Base-by-base conservation (phyloP, 2,888 invertebrate species). In the Deilephila porcellus region DNA sequence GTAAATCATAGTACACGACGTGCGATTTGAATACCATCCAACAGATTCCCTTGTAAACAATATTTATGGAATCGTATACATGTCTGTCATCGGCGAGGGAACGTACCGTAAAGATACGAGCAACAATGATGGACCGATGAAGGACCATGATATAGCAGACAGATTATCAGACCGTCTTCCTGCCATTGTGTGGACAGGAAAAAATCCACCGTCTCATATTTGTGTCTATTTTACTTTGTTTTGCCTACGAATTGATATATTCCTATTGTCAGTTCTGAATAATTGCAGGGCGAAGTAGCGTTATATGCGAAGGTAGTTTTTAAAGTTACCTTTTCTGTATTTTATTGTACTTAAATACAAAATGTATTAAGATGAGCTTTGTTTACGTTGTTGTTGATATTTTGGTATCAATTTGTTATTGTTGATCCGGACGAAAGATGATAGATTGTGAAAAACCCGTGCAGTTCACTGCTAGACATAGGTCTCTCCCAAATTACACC, bases 11-110 rank as follows among this genome's bases (percentile, higher is more conserved):
- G 64, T 11, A 37, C 67, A 52, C 25, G 67, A 67, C 67, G 52
- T 45, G 52, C 67, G 6, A 67, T 67, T 67, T 67, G 67, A 67
- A 67, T 67, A 67, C 14, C 45, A 52, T 67, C 45, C 67, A 67
- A 67, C n/a, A 45, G 20, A 67, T 67, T 67, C 67, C 52, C 52
- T 52, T 67, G 67, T 67, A 67, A 56, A 67, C 25, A 67, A 67
- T 67, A 67, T 67, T 67, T 67, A 67, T 52, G 67, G 67, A 67
- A 67, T 67, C 67, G 67, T 67, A 67, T 67, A 67, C 67, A 67
- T 67, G 67, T 67, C 67, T 67, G 67, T 67, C 67, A 67, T 67
- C 67, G 64, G 37, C 20, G 67, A 64, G 67, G 67, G 67, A 67
- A 67, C 67, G 45, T 25, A 52, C 67, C 67, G 67, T 67, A 67